phyloP scores from a whole-genome alignment of 35 echinoderm and acorn worm genomes.

The Chiridota heheva region DNA sequence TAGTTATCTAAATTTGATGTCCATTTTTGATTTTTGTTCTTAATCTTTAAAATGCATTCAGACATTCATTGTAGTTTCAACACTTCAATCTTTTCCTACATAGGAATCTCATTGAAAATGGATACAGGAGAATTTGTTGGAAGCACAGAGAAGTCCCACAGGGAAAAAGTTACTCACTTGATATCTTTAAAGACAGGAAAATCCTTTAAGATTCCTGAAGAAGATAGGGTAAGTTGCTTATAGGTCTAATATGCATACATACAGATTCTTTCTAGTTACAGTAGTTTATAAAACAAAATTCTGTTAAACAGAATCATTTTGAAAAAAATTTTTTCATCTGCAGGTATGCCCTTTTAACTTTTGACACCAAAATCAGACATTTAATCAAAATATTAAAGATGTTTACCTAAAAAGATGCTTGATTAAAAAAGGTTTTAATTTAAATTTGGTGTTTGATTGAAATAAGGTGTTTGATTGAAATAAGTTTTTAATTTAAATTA shows the following conservation, averaged over 20 bases:
- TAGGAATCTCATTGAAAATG: no score
- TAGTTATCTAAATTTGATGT: no score
- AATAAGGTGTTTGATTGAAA: no score
- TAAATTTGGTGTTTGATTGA: no score
- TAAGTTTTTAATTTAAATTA: not conserved
- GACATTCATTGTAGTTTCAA: no score
- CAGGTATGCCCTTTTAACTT: not conserved
- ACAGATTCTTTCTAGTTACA: not conserved
- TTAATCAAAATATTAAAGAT: not conserved
- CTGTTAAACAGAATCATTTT: not conserved
- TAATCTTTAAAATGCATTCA: no score
- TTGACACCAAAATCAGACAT: not conserved
- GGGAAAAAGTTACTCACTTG: constrained; percentile 68
- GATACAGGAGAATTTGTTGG: no score
- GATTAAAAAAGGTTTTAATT: no score
- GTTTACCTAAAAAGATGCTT: not conserved
- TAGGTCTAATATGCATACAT: not conserved
- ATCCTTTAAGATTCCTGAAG: constrained; percentile 68
- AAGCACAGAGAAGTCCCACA: no score
- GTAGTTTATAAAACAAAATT: not conserved
- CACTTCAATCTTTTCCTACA: no score
- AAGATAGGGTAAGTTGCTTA: constrained; percentile 63
- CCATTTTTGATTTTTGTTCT: no score
- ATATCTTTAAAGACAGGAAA: constrained; percentile 72
- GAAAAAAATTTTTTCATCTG: not conserved